phyloP scores from a whole-genome alignment of 1,140 invertebrate species.

The Venturia canescens region DNA sequence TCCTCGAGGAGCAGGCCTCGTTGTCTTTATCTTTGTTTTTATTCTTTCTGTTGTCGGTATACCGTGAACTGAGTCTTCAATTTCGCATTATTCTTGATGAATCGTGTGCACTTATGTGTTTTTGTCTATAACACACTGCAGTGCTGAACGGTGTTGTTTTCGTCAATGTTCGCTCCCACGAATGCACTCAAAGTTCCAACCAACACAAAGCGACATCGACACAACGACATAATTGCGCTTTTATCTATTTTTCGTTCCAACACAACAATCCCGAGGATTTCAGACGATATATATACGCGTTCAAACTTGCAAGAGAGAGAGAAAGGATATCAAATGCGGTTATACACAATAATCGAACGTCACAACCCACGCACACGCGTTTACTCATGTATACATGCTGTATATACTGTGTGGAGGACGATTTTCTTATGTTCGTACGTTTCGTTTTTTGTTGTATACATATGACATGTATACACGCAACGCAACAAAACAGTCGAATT shows the following conservation, averaged over 20 bases:
- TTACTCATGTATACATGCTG: too few relatives aligned
- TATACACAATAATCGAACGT: too few relatives aligned
- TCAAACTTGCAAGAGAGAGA: not conserved
- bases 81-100: constrained; percentile 26
- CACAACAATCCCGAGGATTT: constrained; percentile 16
- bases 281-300: not conserved
- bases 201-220: not conserved
- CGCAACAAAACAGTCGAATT: too few relatives aligned
- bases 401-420: too few relatives aligned
- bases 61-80: not conserved
- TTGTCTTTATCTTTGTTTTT: not conserved
- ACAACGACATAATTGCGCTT: constrained; percentile 19
- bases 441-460: too few relatives aligned
- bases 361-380: too few relatives aligned
- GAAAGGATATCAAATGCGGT: not conserved
- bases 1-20: constrained; percentile 4
- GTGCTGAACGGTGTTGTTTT: not conserved
- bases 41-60: not conserved
- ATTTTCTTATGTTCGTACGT: too few relatives aligned
- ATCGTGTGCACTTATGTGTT: not conserved
- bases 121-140: not conserved
- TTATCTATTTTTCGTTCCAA: constrained; percentile 24
- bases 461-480: too few relatives aligned
- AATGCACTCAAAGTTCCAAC: not conserved
- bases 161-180: not conserved